A percentile compares a stretch with the other conserved stretches of the same genome.
These are phyloP conservation scores for Subacronicta megacephala DNA, from an alignment of 2,888 invertebrate genomes.

Conservation along the genomic window DNA sequence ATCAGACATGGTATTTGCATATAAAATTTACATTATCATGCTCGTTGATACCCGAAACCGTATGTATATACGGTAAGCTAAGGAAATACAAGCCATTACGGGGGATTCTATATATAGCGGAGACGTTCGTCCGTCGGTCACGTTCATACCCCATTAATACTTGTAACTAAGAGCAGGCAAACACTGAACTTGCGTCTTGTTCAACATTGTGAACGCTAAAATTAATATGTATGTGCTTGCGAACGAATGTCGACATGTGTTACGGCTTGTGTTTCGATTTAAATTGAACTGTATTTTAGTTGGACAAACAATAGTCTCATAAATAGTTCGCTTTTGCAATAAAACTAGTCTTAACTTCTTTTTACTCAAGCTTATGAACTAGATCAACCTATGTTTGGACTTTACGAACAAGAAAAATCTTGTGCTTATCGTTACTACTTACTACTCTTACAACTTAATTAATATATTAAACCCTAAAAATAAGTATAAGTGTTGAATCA, in stretches of 20 bases:
- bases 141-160: constrained; percentile 78
- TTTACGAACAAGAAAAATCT: not conserved
- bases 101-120: constrained; percentile 69
- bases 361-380: too few relatives aligned
- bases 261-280: constrained; percentile 22
- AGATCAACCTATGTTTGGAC: too few relatives aligned
- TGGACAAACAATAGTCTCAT: too few relatives aligned
- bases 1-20: constrained; percentile 29
- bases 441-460: constrained; percentile 4
- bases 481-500: constrained; percentile 12
- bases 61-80: constrained; percentile 53
- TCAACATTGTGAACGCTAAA: constrained; percentile 38
- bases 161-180: constrained; percentile 69
- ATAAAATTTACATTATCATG: constrained; percentile 29
- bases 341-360: too few relatives aligned
- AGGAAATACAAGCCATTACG: constrained; percentile 78
- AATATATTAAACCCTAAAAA: constrained; percentile 8
- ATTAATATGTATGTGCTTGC: constrained; percentile 34
- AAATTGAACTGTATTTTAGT: constrained; percentile 6
- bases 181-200: constrained; percentile 51
- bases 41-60: constrained; percentile 34
- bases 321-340: too few relatives aligned
- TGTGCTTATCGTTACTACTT: not conserved
- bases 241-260: constrained; percentile 11
- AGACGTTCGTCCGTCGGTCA: constrained; percentile 74